A percentile compares a stretch with the other conserved stretches of the same genome.
phyloP scores from a whole-genome alignment of 2,113 vertebrate genomes.

The Fulica atra region DNA sequence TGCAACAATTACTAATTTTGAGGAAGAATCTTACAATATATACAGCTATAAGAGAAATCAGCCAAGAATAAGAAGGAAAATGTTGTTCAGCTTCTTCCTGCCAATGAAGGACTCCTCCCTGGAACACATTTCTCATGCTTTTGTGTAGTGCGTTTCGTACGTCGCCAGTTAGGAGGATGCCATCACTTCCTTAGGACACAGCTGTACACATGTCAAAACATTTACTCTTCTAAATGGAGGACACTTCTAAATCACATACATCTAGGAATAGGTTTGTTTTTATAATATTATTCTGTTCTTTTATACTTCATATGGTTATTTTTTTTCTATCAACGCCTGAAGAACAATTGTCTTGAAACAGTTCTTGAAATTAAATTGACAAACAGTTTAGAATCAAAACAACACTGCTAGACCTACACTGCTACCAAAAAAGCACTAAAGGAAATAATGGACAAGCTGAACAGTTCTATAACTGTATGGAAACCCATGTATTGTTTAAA shows the following conservation, averaged over 20 bases:
- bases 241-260: neutral
- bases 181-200: neutral
- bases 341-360: neutral
- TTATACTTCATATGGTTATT: neutral
- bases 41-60: neutral
- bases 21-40: neutral
- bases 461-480: neutral
- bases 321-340: neutral
- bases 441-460: neutral
- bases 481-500: neutral
- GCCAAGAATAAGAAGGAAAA: neutral
- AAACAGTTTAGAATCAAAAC: neutral
- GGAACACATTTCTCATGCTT: neutral
- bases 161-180: neutral
- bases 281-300: neutral
- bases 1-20: neutral
- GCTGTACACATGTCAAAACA: neutral
- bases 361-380: neutral
- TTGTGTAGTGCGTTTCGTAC: neutral
- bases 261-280: neutral
- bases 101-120: neutral
- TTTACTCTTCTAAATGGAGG: neutral
- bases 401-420: neutral
- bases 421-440: neutral
- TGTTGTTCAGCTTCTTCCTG: neutral